Base-by-base conservation (phyloP, 2,113 vertebrate species). In the Ciconia boyciana region DNA sequence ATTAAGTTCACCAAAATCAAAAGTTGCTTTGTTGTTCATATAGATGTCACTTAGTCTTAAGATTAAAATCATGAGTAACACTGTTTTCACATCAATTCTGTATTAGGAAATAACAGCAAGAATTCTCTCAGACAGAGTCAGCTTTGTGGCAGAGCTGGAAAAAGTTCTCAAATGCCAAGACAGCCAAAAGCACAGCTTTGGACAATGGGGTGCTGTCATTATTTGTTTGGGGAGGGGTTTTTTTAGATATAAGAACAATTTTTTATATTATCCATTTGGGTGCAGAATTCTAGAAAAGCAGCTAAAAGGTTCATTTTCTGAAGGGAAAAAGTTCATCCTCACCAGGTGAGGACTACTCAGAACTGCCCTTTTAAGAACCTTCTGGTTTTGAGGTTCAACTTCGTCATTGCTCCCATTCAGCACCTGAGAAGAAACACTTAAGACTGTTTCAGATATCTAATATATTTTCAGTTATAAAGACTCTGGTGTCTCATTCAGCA, bases 121-220 rank as follows among this genome's bases (percentile, higher is more conserved):
- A 94, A 78, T 71, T 92, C 71, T 46, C 39, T 84, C 76, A 62
- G 51, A 19, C 51, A 90, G n/a, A 51, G 12, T 20, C 2, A 5
- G 80, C 41, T 46, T 77, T 36, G n/a, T 13, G 25, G 69, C 80
- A 64, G n/a, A 71, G 51, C n/a, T 71, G 81, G 43, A 81, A 81
- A 87, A 96, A n/a, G 70, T 60, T 76, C 77, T 65, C 52, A 55
- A 89, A 81, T 44, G 91, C 92, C 92, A 94, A 95, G 70, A 68
- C 17, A 77, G 70, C 52, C 57, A 90, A 90, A 93, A 83, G 58
- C n/a, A 79, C 22, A 60, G 77, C 54, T 89, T 51, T 70, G 43
- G 44, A 90, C 0, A 1, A 85, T 51, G 44, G 39, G 39, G 39
- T 39, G 39, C 39, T 34, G 8, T 20, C 36, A 10, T 44, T 34